These are phyloP conservation scores for Beris chalybata DNA, from an alignment of 2,888 invertebrate species.

Conservation along the genomic window DNA sequence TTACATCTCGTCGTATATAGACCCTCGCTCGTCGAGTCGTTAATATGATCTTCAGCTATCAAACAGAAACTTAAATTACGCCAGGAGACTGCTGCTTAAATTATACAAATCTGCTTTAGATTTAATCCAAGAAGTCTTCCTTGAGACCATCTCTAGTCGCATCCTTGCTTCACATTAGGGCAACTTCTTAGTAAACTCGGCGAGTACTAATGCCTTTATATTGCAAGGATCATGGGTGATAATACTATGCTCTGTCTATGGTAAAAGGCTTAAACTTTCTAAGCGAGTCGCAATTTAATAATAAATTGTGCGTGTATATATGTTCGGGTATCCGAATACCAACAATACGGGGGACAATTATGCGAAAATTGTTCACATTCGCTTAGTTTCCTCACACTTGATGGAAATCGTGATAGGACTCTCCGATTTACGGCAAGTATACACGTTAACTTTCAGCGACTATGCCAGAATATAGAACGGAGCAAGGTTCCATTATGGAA, in stretches of 20 bases:
- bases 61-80: too few species aligned
- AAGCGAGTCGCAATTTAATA: background rate
- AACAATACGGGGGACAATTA: conserved; percentile 1
- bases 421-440: background rate
- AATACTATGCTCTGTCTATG: background rate
- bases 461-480: background rate
- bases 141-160: too few species aligned
- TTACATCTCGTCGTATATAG: conserved; percentile 12
- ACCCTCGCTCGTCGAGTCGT: too few species aligned
- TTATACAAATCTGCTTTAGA: too few species aligned
- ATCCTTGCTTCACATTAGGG: too few species aligned
- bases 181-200: too few species aligned
- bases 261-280: conserved; percentile 4
- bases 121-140: too few species aligned
- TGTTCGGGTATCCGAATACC: background rate
- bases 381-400: conserved; percentile 7
- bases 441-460: background rate
- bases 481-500: background rate
- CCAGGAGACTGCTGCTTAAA: too few species aligned
- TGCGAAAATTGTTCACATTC: conserved; percentile 10
- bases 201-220: too few species aligned
- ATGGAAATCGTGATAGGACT: conserved; percentile 1
- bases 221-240: too few species aligned
- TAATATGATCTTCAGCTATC: too few species aligned
- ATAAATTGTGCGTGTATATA: conserved; percentile 3